A percentile compares a stretch with the other conserved stretches of the same genome.
Conservation (phyloP, 2,113 vertebrate species). For the Verasper variegatus region DNA sequence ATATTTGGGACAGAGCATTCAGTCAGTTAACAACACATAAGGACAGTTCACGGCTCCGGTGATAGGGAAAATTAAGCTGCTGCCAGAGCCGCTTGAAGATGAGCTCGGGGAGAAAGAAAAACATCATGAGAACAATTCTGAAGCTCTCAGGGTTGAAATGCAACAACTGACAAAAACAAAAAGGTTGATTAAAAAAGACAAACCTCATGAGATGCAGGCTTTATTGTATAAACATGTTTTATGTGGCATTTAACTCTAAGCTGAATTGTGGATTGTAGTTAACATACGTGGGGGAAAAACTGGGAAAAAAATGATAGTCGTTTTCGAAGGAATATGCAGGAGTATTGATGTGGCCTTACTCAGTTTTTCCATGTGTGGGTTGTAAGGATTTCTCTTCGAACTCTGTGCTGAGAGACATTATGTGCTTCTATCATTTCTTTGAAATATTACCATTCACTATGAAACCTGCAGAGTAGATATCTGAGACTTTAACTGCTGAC, state of each 20-base stretch:
- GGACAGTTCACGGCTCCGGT: slow-evolving; percentile 36
- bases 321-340: too few species aligned
- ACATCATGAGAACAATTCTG: slow-evolving; percentile 49
- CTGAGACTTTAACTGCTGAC: background rate
- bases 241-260: too few species aligned
- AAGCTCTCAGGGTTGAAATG: slow-evolving; percentile 49
- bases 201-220: slow-evolving; percentile 36
- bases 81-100: slow-evolving; percentile 58
- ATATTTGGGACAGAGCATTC: slow-evolving; percentile 34
- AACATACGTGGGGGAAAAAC: too few species aligned
- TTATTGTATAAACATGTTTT: slow-evolving; percentile 37
- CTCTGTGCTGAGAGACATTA: too few species aligned
- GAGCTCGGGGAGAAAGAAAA: slow-evolving; percentile 59
- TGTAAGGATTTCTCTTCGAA: too few species aligned
- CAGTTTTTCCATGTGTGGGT: too few species aligned
- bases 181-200: background rate
- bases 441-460: background rate
- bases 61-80: slow-evolving; percentile 66
- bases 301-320: too few species aligned
- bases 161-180: slow-evolving; percentile 54
- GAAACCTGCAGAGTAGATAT: background rate
- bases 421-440: too few species aligned
- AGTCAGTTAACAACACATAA: slow-evolving; percentile 39
- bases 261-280: too few species aligned
- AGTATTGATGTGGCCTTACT: too few species aligned